A percentile compares a stretch with the other conserved stretches of the same genome.
phyloP scores from a whole-genome alignment of 2,888 invertebrate species.

The Gisinianus flammeolus region DNA sequence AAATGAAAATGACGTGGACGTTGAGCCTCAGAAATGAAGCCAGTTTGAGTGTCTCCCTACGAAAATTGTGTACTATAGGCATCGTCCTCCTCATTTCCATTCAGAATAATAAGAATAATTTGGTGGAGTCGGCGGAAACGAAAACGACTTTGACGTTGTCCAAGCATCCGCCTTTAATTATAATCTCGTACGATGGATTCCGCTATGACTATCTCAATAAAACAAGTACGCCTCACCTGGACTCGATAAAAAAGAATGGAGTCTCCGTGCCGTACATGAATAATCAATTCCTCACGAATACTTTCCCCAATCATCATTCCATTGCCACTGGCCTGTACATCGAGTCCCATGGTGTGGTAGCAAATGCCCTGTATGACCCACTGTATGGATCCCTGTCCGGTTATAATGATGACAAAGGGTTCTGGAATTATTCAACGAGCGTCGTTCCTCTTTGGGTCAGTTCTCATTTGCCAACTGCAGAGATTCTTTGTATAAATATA shows the following conservation, averaged over 20 bases:
- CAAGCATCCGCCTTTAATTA: conserved; percentile 60
- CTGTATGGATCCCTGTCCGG: conserved; percentile 55
- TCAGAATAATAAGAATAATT: no score
- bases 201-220: conserved; percentile 71
- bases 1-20: no score
- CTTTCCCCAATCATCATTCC: conserved; percentile 72
- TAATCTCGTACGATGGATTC: conserved; percentile 77
- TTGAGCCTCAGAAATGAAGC: no score
- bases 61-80: no score
- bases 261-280: conserved; percentile 68
- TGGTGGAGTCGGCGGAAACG: no score
- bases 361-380: conserved; percentile 69
- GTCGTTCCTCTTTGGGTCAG: conserved; percentile 53
- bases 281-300: conserved; percentile 73
- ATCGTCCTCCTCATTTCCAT: no score
- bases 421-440: conserved; percentile 53
- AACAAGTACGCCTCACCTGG: conserved; percentile 67
- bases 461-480: neutral
- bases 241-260: conserved; percentile 66
- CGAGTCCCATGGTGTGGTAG: conserved; percentile 74
- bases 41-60: no score
- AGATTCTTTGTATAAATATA: neutral
- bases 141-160: conserved; percentile 14
- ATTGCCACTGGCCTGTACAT: conserved; percentile 74
- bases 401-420: conserved; percentile 40